Conservation (phyloP, 2,113 vertebrate species). For the Fukomys damarensis region DNA sequence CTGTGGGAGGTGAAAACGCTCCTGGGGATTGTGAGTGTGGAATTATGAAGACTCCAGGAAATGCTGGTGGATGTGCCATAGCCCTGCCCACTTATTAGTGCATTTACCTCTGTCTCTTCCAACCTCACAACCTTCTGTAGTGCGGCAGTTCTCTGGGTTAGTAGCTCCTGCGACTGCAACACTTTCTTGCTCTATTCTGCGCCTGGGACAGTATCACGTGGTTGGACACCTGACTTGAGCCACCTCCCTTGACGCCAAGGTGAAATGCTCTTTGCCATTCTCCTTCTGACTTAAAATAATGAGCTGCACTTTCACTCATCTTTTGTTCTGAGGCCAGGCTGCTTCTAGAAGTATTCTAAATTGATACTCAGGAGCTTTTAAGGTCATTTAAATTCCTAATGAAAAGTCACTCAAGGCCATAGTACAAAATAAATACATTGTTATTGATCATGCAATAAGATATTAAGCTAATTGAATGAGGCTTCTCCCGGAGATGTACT, state of each 20-base stretch:
- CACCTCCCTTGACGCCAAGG: neutral
- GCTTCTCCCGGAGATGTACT: conserved; percentile 71
- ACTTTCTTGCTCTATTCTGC: neutral
- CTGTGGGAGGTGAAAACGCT: neutral
- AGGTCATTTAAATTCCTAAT: conserved; percentile 88
- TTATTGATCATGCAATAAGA: conserved; percentile 88
- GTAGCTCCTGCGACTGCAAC: neutral
- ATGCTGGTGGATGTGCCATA: neutral
- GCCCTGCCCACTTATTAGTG: neutral
- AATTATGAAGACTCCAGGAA: neutral
- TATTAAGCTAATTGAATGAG: conserved; percentile 87
- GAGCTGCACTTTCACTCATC: conserved; percentile 76
- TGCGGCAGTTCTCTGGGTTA: neutral
- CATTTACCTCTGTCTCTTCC: conserved; percentile 3
- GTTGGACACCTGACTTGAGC: neutral
- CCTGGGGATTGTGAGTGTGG: neutral
- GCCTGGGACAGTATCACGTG: neutral
- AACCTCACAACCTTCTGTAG: neutral
- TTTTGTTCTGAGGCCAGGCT: conserved; percentile 78
- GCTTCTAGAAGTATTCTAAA: conserved; percentile 82
- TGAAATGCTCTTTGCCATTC: conserved; percentile 56
- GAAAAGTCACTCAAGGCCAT: conserved; percentile 85
- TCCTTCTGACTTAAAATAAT: conserved; percentile 67
- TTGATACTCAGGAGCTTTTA: conserved; percentile 85
- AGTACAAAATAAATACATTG: conserved; percentile 89